Base-by-base conservation (phyloP, 2,113 vertebrate genomes). In the Scomber scombrus region DNA sequence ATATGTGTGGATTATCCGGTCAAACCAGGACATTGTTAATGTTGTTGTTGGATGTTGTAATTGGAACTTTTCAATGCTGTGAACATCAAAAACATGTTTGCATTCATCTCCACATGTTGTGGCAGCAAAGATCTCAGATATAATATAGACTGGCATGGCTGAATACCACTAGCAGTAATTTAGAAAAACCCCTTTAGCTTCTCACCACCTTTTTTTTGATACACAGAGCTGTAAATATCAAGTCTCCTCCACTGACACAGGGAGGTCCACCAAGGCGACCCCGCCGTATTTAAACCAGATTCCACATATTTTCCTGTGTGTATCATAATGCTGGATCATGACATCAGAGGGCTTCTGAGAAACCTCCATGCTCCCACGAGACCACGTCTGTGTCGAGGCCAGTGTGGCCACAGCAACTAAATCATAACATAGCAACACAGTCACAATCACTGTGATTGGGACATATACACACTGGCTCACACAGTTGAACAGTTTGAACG, bases 401-500 rank as follows among this genome's bases (percentile, higher is more conserved):
- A 54, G 51, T 50, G 29, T 66, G 56, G 75, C 63, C 75, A 60
- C 60, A 21, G 74, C 68, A 87, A 73, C 71, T 23, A 51, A 78
- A 83, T 80, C 86, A 83, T 60, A 85, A 72, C 81, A 83, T 62
- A 66, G 86, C 80, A 85, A 85, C 80, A 64, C 63, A 23, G 62
- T 73, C 68, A 19, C 57, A 45, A 58, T 78, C 34, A 3, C 56
- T 58, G 31, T 86, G 68, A 85, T 62, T 82, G 52, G 34, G 61
- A 78, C 51, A 6, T 4, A 19, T 5, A 52, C 50, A 26, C 12
- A 2, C 40, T 54, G 3, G 0, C 18, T 57, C 29, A 18, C 5
- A 11, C 51, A 26, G 23, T 26, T 26, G 23, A 26, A 26, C 23
- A 26, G 23, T 26, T 26, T 26, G 23, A 26, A 26, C n/a, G n/a